These are phyloP conservation scores for Xenentodon cancila DNA, from an alignment of 2,797 vertebrate genomes.

Conservation along the genomic window DNA sequence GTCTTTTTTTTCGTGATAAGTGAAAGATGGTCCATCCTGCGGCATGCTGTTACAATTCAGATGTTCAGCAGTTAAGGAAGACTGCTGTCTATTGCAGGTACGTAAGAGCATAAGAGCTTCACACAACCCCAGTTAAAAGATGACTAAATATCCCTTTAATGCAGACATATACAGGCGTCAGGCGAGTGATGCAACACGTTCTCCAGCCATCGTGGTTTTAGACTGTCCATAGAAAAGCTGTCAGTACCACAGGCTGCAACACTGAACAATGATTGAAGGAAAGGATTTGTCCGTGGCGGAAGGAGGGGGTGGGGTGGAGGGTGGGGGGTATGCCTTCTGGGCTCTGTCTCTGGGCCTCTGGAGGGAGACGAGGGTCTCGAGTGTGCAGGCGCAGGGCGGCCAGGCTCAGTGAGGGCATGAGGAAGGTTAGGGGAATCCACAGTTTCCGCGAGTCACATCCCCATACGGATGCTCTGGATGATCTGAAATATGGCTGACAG, in stretches of 20 bases:
- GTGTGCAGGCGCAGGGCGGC: constrained; percentile 30
- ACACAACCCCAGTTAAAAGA: too few species aligned
- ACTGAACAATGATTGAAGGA: constrained; percentile 69
- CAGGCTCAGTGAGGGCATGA: constrained; percentile 55
- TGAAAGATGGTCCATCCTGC: too few species aligned
- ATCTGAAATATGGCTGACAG: constrained; percentile 85
- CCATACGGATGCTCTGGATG: constrained; percentile 86
- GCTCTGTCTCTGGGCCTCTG: constrained; percentile 37
- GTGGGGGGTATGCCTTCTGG: too few species aligned
- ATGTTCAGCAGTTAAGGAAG: too few species aligned
- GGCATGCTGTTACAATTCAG: too few species aligned
- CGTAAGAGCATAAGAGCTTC: too few species aligned
- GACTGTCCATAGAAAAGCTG: constrained; percentile 78
- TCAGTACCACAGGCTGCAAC: constrained; percentile 71
- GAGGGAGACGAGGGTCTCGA: neutral
- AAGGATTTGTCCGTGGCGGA: constrained; percentile 17
- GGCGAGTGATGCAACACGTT: constrained; percentile 49
- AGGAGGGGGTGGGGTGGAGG: too few species aligned
- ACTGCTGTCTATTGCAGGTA: too few species aligned
- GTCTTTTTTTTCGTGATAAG: too few species aligned
- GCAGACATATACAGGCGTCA: constrained; percentile 48
- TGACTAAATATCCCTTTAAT: neutral
- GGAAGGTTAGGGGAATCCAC: constrained; percentile 18
- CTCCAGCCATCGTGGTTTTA: constrained; percentile 59
- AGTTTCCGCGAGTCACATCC: constrained; percentile 76